phyloP scores from a whole-genome alignment of 2,113 vertebrate species.

The Columba livia region DNA sequence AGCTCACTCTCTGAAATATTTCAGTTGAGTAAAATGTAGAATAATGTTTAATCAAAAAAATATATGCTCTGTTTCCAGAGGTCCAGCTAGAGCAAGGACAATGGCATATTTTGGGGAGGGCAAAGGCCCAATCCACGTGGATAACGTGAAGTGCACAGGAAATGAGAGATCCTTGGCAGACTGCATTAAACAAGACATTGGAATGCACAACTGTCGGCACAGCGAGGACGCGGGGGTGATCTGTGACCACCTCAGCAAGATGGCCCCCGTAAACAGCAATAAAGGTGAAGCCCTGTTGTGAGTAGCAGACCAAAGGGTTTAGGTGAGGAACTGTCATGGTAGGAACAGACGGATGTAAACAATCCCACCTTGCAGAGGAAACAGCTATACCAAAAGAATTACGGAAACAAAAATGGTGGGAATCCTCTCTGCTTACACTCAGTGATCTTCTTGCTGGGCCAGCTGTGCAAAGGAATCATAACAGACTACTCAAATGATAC shows the following conservation, averaged over 20 bases:
- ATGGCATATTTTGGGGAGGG: constrained; percentile 98
- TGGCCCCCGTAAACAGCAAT: constrained; percentile 52
- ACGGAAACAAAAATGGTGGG: neutral
- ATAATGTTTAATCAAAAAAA: neutral
- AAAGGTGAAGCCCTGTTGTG: constrained; percentile 76
- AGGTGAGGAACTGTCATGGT: neutral
- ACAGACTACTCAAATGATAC: neutral
- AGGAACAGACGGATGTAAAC: neutral
- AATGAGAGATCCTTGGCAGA: constrained; percentile 85
- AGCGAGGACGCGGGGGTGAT: constrained; percentile 96
- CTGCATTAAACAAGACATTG: constrained; percentile 90
- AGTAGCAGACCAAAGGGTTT: neutral
- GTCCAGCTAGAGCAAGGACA: constrained; percentile 85
- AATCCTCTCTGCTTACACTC: neutral
- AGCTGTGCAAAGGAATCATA: neutral
- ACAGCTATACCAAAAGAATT: neutral
- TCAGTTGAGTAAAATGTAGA: neutral
- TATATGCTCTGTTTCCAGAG: constrained; percentile 73
- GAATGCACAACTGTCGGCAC: constrained; percentile 94
- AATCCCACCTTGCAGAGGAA: neutral
- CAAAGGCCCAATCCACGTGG: constrained; percentile 89
- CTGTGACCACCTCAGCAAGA: constrained; percentile 84
- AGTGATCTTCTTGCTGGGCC: neutral
- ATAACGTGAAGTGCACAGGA: constrained; percentile 91
- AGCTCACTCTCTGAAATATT: neutral